Evolutionary conservation across 2,113 vertebrate species (phyloP).

Genomic region (Chitala chitala): DNA sequence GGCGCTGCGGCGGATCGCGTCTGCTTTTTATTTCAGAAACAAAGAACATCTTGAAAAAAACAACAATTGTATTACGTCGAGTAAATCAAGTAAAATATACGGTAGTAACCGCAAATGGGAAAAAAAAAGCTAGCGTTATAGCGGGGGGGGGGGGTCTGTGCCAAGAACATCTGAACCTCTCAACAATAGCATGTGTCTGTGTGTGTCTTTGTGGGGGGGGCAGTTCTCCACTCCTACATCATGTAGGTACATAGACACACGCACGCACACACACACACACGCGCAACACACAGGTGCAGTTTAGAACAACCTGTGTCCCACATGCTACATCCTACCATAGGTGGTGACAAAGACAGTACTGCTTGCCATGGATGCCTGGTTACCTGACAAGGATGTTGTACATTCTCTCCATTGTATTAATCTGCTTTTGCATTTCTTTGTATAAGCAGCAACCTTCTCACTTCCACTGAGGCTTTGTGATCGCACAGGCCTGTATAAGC

Average conservation of each 20-base stretch:
- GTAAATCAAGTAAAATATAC: conserved; percentile 17
- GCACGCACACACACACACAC: too few species aligned
- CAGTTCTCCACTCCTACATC: background rate
- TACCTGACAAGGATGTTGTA: too few species aligned
- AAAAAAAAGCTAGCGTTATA: background rate
- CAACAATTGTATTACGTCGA: conserved; percentile 20
- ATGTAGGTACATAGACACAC: conserved; percentile 25
- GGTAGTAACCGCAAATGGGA: conserved; percentile 25
- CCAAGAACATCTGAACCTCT: conserved; percentile 26
- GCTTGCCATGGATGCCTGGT: too few species aligned
- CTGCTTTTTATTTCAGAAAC: conserved; percentile 32
- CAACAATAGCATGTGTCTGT: background rate
- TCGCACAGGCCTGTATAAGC: too few species aligned
- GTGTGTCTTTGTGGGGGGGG: background rate
- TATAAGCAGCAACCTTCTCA: too few species aligned
- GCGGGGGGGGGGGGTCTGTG: background rate
- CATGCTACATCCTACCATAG: too few species aligned
- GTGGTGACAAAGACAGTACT: too few species aligned
- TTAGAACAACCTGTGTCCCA: too few species aligned
- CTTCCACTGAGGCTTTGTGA: too few species aligned
- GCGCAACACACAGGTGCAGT: too few species aligned
- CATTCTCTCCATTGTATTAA: too few species aligned
- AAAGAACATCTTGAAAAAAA: conserved; percentile 29
- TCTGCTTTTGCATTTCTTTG: conserved; percentile 1
- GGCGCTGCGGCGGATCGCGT: background rate